A percentile compares a stretch with the other conserved stretches of the same genome.
These are phyloP conservation scores for Osmerus mordax DNA, from an alignment of 2,113 vertebrate genomes.

Conservation along the genomic window DNA sequence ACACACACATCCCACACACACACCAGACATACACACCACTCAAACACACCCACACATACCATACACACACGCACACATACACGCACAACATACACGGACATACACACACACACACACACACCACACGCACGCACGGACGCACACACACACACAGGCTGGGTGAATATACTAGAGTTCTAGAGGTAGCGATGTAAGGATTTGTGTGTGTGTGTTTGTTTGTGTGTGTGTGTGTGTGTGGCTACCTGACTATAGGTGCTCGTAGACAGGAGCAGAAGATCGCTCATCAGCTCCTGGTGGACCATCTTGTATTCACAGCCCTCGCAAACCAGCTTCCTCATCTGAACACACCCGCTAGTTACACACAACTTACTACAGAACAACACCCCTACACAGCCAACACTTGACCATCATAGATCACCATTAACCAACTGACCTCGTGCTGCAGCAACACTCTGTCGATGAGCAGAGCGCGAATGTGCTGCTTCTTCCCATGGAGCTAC, in stretches of 20 bases:
- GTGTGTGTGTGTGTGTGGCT: background rate
- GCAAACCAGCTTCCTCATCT: constrained; percentile 91
- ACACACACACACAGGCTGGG: background rate
- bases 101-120: background rate
- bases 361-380: background rate
- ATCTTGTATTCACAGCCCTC: constrained; percentile 93
- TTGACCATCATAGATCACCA: too few species aligned
- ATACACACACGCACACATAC: background rate
- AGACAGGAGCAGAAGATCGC: constrained; percentile 88
- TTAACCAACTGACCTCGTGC: constrained; percentile 81
- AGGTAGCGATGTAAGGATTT: background rate
- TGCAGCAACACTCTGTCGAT: constrained; percentile 95
- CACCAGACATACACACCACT: background rate
- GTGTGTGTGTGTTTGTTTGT: background rate
- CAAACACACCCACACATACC: background rate
- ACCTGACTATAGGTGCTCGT: constrained; percentile 96
- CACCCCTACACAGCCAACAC: background rate
- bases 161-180: too few species aligned
- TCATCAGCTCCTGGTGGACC: constrained; percentile 88
- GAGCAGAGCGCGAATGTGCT: constrained; percentile 90
- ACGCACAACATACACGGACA: background rate
- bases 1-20: background rate
- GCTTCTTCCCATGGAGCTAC: constrained; percentile 92
- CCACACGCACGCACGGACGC: constrained; percentile 5
- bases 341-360: constrained; percentile 14